Evolutionary conservation across 2,113 vertebrate genomes (phyloP).

Genomic region (Corydoras maculifer): DNA sequence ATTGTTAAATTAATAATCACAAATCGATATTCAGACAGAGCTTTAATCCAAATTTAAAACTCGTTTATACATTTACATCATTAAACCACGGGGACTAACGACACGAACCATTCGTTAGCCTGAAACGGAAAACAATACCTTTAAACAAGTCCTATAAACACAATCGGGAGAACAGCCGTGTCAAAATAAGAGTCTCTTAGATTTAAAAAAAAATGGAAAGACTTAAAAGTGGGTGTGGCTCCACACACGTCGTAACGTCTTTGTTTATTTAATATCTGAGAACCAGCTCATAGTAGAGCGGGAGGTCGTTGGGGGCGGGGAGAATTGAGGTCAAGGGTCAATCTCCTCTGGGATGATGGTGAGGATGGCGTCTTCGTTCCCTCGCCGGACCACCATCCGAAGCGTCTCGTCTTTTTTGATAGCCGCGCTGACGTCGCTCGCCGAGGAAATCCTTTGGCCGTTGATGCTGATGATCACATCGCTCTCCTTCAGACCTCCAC

Average conservation of each 20-base stretch:
- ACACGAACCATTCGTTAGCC: too few species aligned
- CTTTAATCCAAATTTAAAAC: too few species aligned
- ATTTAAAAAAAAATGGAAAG: not conserved
- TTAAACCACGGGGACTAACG: too few species aligned
- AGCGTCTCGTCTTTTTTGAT: conserved; percentile 79
- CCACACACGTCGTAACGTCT: conserved; percentile 52
- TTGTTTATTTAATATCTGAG: conserved; percentile 59
- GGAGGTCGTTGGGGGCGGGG: conserved; percentile 47
- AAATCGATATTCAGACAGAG: too few species aligned
- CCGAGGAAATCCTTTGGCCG: conserved; percentile 77
- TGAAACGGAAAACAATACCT: too few species aligned
- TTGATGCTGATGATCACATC: conserved; percentile 98
- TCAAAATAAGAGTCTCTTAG: not conserved
- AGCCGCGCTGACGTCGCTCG: conserved; percentile 85
- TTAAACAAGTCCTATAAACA: too few species aligned
- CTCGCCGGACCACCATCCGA: conserved; percentile 81
- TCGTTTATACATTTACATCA: too few species aligned
- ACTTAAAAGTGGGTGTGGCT: conserved; percentile 34
- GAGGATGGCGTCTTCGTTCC: conserved; percentile 87
- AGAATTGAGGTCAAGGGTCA: conserved; percentile 74
- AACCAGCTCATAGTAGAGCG: conserved; percentile 66
- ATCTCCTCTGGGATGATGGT: conserved; percentile 84
- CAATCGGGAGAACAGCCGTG: too few species aligned
- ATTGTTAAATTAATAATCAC: too few species aligned
- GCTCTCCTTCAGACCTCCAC: conserved; percentile 83